These are phyloP conservation scores for Macrosoma leucophasiata DNA, from an alignment of 2,888 invertebrate species.

Conservation along the genomic window DNA sequence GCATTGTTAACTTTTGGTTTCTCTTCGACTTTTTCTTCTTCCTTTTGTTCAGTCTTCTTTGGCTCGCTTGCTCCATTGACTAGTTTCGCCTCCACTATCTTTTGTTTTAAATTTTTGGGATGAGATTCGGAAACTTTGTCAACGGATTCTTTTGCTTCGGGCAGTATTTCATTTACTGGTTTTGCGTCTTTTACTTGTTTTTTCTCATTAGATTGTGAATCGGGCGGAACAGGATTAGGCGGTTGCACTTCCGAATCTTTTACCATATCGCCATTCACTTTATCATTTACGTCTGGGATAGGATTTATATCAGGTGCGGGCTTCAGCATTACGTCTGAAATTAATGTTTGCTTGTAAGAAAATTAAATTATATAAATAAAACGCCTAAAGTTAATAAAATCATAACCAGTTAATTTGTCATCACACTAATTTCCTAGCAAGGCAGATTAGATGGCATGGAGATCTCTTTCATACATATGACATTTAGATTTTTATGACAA, in stretches of 20 bases:
- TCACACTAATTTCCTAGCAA: too few relatives aligned
- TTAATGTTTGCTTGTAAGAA: neutral
- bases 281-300: conserved; percentile 26
- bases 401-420: neutral
- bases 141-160: conserved; percentile 33
- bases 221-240: conserved; percentile 65
- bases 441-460: too few relatives aligned
- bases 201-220: conserved; percentile 59
- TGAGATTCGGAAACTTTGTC: conserved; percentile 47
- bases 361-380: too few relatives aligned
- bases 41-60: conserved; percentile 30
- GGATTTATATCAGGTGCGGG: conserved; percentile 30
- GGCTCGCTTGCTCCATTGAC: conserved; percentile 30
- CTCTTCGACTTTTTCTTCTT: conserved; percentile 32
- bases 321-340: conserved; percentile 40
- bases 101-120: conserved; percentile 49
- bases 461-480: too few relatives aligned
- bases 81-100: conserved; percentile 37
- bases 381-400: neutral
- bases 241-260: conserved; percentile 64
- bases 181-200: conserved; percentile 49
- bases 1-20: conserved; percentile 33
- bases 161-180: conserved; percentile 44
- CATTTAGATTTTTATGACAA: too few relatives aligned
- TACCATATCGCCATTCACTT: conserved; percentile 31